Percentiles rank a stretch among this genome's conserved stretches.
These are phyloP conservation scores for Taenaris catops DNA, from an alignment of 2,888 invertebrate species.

Conservation along the genomic window DNA sequence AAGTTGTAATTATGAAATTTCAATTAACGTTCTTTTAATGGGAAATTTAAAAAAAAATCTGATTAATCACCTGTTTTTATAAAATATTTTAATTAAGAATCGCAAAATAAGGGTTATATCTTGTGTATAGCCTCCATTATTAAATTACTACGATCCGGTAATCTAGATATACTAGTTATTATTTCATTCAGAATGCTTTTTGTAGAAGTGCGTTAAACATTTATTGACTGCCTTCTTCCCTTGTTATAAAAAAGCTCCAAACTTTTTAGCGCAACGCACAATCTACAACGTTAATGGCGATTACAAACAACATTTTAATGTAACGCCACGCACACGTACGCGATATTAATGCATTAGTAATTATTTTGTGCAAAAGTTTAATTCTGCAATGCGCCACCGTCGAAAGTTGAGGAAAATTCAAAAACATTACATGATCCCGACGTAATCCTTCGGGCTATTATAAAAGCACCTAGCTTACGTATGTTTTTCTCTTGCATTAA, in stretches of 20 bases:
- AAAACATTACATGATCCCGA: slow-evolving; percentile 37
- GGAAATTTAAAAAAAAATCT: too few relatives aligned
- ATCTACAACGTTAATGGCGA: slow-evolving; percentile 42
- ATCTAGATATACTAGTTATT: slow-evolving; percentile 56
- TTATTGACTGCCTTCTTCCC: slow-evolving; percentile 49
- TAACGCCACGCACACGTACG: slow-evolving; percentile 33
- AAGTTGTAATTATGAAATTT: too few relatives aligned
- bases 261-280: slow-evolving; percentile 50
- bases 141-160: slow-evolving; percentile 61
- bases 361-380: slow-evolving; percentile 47
- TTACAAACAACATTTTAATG: slow-evolving; percentile 42
- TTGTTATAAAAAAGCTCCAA: slow-evolving; percentile 52
- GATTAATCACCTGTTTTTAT: too few relatives aligned
- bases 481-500: slow-evolving; percentile 24
- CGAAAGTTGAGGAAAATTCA: slow-evolving; percentile 39
- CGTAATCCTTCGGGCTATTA: slow-evolving; percentile 24
- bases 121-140: slow-evolving; percentile 51
- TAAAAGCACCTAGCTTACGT: slow-evolving; percentile 21
- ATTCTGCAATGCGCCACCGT: slow-evolving; percentile 54
- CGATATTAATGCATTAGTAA: slow-evolving; percentile 33
- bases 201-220: slow-evolving; percentile 46
- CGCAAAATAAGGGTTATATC: slow-evolving; percentile 40
- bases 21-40: too few relatives aligned
- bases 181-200: slow-evolving; percentile 50
- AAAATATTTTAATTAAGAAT: slow-evolving; percentile 30